Conservation (phyloP, 1,140 invertebrate species). For the Rhyacophila brunnea region DNA sequence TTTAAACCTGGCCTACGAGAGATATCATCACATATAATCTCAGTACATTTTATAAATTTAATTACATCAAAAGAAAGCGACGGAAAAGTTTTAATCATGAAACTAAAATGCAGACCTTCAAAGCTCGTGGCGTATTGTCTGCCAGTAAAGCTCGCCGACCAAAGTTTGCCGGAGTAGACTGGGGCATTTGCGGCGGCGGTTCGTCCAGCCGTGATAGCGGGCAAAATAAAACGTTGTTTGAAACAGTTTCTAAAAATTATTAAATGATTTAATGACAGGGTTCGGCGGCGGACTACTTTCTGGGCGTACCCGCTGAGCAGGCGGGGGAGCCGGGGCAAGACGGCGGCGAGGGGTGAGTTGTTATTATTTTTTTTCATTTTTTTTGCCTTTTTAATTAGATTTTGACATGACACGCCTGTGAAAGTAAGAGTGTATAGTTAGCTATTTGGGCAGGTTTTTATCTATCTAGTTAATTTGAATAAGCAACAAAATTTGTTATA, state of each 20-base stretch:
- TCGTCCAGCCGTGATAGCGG: not conserved
- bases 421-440: not conserved
- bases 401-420: not conserved
- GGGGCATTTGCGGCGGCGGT: not conserved
- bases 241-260: slow-evolving; percentile 26
- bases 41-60: too few species aligned
- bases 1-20: too few species aligned
- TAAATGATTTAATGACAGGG: slow-evolving; percentile 24
- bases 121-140: too few species aligned
- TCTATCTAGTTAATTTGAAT: not conserved
- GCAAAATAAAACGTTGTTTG: slow-evolving; percentile 11
- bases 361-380: not conserved
- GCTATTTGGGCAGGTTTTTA: too few species aligned
- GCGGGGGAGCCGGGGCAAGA: not conserved
- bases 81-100: too few species aligned
- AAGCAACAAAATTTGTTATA: too few species aligned
- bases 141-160: too few species aligned
- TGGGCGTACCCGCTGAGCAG: not conserved
- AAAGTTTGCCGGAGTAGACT: not conserved
- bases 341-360: too few species aligned
- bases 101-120: too few species aligned
- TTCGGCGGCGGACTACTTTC: not conserved
- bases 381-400: not conserved
- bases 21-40: too few species aligned
- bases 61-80: too few species aligned